phyloP scores from a whole-genome alignment of 2,888 invertebrate genomes.

The Pyrocoelia pectoralis region DNA sequence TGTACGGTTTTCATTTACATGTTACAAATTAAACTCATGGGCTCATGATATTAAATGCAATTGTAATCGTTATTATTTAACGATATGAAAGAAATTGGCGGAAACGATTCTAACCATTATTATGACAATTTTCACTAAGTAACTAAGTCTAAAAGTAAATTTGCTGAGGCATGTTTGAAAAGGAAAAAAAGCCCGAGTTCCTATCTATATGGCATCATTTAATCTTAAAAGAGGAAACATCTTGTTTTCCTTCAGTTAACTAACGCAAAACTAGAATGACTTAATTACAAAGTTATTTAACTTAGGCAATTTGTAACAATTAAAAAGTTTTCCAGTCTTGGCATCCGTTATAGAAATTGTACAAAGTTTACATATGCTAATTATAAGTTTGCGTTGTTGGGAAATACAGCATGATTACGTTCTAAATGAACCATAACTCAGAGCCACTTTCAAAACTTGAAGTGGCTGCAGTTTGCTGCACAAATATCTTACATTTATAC shows the following conservation, averaged over 20 bases:
- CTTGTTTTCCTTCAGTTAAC: slow-evolving; percentile 37
- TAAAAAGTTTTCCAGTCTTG: slow-evolving; percentile 46
- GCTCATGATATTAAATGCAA: no score
- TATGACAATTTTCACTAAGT: no score
- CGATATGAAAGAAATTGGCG: no score
- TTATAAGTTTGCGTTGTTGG: slow-evolving; percentile 59
- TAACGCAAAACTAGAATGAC: slow-evolving; percentile 37
- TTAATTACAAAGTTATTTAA: slow-evolving; percentile 50
- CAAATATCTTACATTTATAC: slow-evolving; percentile 17
- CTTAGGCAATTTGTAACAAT: slow-evolving; percentile 51
- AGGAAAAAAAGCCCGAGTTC: slow-evolving; percentile 1
- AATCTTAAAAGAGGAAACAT: slow-evolving; percentile 32
- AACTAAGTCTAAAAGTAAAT: not conserved
- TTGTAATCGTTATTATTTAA: no score
- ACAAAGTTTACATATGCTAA: slow-evolving; percentile 61
- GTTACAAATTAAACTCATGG: no score
- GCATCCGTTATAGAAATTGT: slow-evolving; percentile 53
- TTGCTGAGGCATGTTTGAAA: slow-evolving; percentile 3
- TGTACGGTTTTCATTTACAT: no score
- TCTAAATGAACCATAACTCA: slow-evolving; percentile 54
- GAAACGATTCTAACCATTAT: no score
- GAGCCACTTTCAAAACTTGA: slow-evolving; percentile 29
- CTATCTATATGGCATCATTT: slow-evolving; percentile 21
- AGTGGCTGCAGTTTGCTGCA: slow-evolving; percentile 26
- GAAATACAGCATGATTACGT: slow-evolving; percentile 57